Evolutionary conservation across 2,113 vertebrate species (phyloP), one percentile per base, ranked within the genome.

Genomic region (Cottus gobio): DNA sequence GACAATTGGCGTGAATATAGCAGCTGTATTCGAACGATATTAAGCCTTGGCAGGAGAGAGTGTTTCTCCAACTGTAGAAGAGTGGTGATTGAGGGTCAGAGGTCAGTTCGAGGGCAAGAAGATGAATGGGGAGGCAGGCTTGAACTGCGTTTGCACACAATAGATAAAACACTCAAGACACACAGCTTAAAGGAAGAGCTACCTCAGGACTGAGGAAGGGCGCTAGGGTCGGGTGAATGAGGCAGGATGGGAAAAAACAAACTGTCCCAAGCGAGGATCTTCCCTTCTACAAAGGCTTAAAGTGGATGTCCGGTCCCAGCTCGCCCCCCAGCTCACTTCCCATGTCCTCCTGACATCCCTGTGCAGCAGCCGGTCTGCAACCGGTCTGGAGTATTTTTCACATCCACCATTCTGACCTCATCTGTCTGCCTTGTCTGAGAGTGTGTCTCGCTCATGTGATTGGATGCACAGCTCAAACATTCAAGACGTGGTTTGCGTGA

Each of bases 251-350:
- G 71, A 84, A 85, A 85, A 89, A 93, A 89, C 83, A 92, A 92
- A 92, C 85, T 85, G 70, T 75, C 62, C 68, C 70, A 44, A 70
- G 64, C 77, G 75, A 81, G 71, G 75, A 85, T 87, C 79, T 87
- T 90, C 80, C 83, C 74, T 70, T 91, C 77, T 84, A 89, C 73
- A 88, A 64, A 85, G 90, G 82, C 89, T 93, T 87, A 91, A 90
- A 93, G 85, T 88, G 88, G 86, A 93, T 87, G 92, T 94, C 94
- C 92, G 92, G 90, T 92, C 83, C 73, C 76, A 79, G 79, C 83
- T 70, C 64, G 34, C 60, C 61, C 82, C 85, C 63, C 16, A 62
- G 76, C 76, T 69, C 69, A 84, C 84, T 92, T 92, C 91, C 91
- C 84, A 87, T 93, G 85, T 90, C 82, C 83, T 71, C 67, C 85